Evolutionary conservation across 2,113 vertebrate genomes (phyloP), one percentile per base, ranked within the genome.

Genomic region (Microtus montanus): DNA sequence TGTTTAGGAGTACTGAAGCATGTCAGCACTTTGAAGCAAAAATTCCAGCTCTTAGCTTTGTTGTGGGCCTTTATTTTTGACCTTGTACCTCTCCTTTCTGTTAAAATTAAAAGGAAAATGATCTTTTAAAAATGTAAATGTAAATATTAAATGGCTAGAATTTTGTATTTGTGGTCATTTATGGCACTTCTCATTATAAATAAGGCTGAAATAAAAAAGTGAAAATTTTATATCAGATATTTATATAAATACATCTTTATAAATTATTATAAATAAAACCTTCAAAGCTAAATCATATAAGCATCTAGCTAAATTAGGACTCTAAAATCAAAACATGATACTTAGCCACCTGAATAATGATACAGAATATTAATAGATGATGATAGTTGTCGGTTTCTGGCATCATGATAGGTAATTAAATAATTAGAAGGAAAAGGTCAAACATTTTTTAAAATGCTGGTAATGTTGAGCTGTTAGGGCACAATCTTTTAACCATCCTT

Each of bases 331-430:
- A 90, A 82, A 87, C n/a, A 70, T 75, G 74, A 85, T 87, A 79
- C 22, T 90, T 92, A 92, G 44, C 41, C 73, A 85, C 91, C n/a
- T 88, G 78, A 93, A 58, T 94, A 71, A 95, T 93, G 47, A 70
- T 26, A 90, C 7, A 28, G 35, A 93, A 71, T 94, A 33, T 80
- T 96, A 92, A 75, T 92, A 79, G 87, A 70, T 93, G 63, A 66
- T 87, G 75, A 26, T 35, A 73, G 14, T 92, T 84, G 28, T 87
- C 38, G 64, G 73, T 41, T 74, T 77, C 30, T 93, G 92, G 58
- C 70, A 79, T 91, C 86, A 83, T 68, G 85, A 7, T 20, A 73
- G 41, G 80, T 54, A 64, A 49, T 91, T 78, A 89, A 74, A 68
- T 93, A 87, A 93, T 89, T 92, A 68, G 24, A 75, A 74, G 4